Base-by-base conservation (phyloP, 2,888 invertebrate genomes). In the Cerastis rubricosa region DNA sequence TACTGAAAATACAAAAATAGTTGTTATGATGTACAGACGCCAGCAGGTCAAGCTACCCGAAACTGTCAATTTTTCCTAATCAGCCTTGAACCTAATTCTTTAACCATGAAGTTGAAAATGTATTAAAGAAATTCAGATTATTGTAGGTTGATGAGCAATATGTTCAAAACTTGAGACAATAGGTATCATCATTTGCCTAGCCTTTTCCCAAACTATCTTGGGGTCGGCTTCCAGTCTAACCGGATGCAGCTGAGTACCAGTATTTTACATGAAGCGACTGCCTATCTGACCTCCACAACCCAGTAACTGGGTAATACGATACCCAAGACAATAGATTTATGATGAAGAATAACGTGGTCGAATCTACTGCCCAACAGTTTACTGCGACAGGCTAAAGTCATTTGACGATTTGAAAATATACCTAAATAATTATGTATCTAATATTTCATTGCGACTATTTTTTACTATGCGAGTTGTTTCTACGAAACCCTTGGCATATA, bases 1-100 rank as follows among this genome's bases (percentile, higher is more conserved):
- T 45, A 29, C 51, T 51, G 51, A 63, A 72, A 77, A 72, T 72
- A 80, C 19, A 40, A 8, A 9, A 71, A 70, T 51, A 5, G 25
- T 40, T 51, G 22, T n/a, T 51, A 35, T 59, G 35, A 40, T 12
- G 22, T 40, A 57, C 7, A 57, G 3, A 35, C 35, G 35, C 35
- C 35, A 35, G 35, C 35, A 35, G 35, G 35, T 35, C 35, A 35
- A 35, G 35, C 35, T 35, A 35, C 35, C 35, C 35, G 35, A 35
- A 35, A 35, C 35, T 35, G 35, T 35, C 35, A 35, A 3, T 2
- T 35, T 35, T 35, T 35, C 2, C 3, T 3, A 35, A 35, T 35
- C 35, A 35, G 3, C 35, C 35, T 35, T 35, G 35, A 35, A 35
- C 35, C 35, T 35, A 35, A 35, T 2, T 2, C 3, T 35, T 35